Evolutionary conservation across 2,113 vertebrate species (phyloP), one percentile per base, ranked within the genome.

Genomic region (Aphelocoma coerulescens): DNA sequence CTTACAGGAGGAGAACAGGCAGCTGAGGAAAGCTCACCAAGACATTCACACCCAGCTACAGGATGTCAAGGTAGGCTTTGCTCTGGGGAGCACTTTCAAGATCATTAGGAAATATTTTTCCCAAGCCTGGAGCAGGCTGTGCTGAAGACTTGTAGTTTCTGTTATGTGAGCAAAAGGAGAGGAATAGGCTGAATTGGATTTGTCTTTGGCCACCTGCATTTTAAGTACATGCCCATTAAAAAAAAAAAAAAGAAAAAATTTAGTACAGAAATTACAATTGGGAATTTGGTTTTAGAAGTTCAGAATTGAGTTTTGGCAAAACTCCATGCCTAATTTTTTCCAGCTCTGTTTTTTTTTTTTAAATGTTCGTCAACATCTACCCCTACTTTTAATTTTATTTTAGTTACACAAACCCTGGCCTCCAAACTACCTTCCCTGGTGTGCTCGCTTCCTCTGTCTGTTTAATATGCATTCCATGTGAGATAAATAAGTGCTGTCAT

Each of bases 41-140:
- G 99, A 99, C 73, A 98, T 99, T 62, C 99, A 99, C 73, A 97
- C 97, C 7, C 99, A 99, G 97, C 98, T 99, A 1, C 99, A 99
- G 96, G 99, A 99, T 58, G 98, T 98, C 48, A 99, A 98, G 99
- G 99, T 99, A 97, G 98, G 91, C 43, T 58, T 86, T 82, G 63
- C 57, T 85, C 46, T 65, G 13, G 55, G 58, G 10, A 58, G 30
- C 63, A 43, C 33, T 58, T 41, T 10, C 9, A 48, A 32, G 26
- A 58, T 37, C 13, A 6, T 41, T 54, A 39, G 8, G 54, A 62
- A 66, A 16, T 9, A 6, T 6, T 3, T 16, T 44, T 66, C 49
- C 37, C 28, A 39, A 82, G 43, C 54, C 48, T 9, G 18, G 33
- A 61, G 16, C 9, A n/a, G 22, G 16, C 57, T 65, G 4, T 67